Evolutionary conservation across 2,797 vertebrate species (phyloP).

Genomic region (Rhinoraja longicauda): DNA sequence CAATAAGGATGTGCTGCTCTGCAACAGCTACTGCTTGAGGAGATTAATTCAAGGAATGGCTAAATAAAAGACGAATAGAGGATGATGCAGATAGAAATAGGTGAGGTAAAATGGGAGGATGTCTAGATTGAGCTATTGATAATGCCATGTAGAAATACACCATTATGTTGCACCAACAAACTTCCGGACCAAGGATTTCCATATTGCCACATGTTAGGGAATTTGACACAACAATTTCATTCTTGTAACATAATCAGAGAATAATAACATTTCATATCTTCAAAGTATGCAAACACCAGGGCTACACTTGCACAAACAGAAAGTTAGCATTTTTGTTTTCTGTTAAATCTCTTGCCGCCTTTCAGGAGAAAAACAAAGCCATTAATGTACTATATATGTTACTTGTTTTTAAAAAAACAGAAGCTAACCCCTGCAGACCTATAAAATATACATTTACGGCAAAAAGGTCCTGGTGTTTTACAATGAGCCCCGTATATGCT

Average conservation of each 20-base stretch:
- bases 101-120: too few relatives aligned
- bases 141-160: too few relatives aligned
- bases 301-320: neutral
- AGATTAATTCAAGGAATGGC: too few relatives aligned
- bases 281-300: constrained; percentile 9
- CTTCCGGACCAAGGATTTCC: neutral
- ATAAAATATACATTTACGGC: constrained; percentile 3
- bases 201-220: neutral
- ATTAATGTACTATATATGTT: neutral
- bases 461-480: neutral
- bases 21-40: too few relatives aligned
- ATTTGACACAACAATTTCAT: neutral
- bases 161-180: neutral
- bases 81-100: too few relatives aligned
- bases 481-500: neutral
- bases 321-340: neutral
- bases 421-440: neutral
- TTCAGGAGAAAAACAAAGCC: neutral
- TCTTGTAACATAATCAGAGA: neutral
- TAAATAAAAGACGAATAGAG: too few relatives aligned
- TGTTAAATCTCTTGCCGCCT: constrained; percentile 1
- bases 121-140: too few relatives aligned
- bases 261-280: neutral
- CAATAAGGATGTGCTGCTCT: too few relatives aligned
- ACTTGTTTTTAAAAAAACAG: neutral